phyloP scores from a whole-genome alignment of 2,113 vertebrate genomes.

The Uria aalge region DNA sequence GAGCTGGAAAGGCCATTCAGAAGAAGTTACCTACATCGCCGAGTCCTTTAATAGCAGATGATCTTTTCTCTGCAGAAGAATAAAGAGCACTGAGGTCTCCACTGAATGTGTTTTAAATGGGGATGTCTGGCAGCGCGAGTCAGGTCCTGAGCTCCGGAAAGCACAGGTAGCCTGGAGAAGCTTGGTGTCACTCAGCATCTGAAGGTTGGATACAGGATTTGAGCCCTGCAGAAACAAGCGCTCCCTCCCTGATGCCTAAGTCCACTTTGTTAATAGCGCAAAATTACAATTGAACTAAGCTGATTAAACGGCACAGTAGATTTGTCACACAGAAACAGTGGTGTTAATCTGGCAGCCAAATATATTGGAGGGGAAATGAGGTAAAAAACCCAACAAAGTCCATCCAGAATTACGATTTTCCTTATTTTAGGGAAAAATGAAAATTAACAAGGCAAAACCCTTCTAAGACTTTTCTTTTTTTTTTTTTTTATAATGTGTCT shows the following conservation, averaged over 20 bases:
- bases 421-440: not conserved
- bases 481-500: not conserved
- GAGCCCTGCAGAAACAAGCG: rapidly evolving
- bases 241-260: not conserved
- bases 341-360: not conserved
- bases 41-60: not conserved
- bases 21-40: not conserved
- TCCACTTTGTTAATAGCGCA: not conserved
- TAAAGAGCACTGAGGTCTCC: not conserved
- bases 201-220: not conserved
- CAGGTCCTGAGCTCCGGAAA: not conserved
- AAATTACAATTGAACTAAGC: not conserved
- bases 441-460: not conserved
- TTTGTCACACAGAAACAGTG: not conserved
- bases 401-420: not conserved
- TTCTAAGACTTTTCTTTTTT: not conserved
- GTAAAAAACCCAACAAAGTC: not conserved
- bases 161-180: not conserved
- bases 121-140: not conserved
- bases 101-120: rapidly evolving
- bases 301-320: not conserved
- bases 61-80: not conserved
- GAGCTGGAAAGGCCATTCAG: not conserved
- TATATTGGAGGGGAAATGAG: not conserved
- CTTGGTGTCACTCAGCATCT: rapidly evolving